Percentiles rank a stretch among this genome's conserved stretches.
Evolutionary conservation across 2,888 invertebrate species (phyloP).

Genomic region (Camptogramma bilineatum): DNA sequence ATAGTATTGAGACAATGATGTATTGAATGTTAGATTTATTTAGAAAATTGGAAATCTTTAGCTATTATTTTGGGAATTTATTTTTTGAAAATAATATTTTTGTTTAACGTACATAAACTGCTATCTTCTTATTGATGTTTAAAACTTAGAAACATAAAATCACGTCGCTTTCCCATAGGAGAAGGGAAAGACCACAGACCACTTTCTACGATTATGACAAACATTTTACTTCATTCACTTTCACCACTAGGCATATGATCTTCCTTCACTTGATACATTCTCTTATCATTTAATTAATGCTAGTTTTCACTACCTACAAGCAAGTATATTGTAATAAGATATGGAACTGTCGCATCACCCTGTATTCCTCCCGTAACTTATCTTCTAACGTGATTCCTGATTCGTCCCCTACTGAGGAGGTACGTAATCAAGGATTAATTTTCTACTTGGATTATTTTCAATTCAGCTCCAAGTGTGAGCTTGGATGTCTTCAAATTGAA

Average conservation of each 20-base stretch:
- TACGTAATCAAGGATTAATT: constrained; percentile 84
- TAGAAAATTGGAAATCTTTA: neutral
- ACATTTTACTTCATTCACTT: no score
- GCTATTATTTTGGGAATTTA: neutral
- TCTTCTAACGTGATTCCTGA: constrained; percentile 48
- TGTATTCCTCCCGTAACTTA: constrained; percentile 18
- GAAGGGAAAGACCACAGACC: no score
- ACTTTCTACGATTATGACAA: no score
- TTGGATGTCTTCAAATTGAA: constrained; percentile 77
- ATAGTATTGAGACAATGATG: neutral
- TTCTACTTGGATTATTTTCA: constrained; percentile 85
- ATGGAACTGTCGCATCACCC: constrained; percentile 2
- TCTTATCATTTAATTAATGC: neutral
- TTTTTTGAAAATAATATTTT: neutral
- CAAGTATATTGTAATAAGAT: neutral
- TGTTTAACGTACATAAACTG: no score
- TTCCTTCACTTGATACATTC: no score
- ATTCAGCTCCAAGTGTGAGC: constrained; percentile 76
- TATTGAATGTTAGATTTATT: neutral
- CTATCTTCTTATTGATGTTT: no score
- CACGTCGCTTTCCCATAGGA: no score
- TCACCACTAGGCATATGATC: no score
- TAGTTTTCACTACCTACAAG: neutral
- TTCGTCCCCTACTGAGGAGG: constrained; percentile 61
- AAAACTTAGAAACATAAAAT: no score